Base-by-base conservation (phyloP, 2,888 invertebrate species). In the Allygus modestus region DNA sequence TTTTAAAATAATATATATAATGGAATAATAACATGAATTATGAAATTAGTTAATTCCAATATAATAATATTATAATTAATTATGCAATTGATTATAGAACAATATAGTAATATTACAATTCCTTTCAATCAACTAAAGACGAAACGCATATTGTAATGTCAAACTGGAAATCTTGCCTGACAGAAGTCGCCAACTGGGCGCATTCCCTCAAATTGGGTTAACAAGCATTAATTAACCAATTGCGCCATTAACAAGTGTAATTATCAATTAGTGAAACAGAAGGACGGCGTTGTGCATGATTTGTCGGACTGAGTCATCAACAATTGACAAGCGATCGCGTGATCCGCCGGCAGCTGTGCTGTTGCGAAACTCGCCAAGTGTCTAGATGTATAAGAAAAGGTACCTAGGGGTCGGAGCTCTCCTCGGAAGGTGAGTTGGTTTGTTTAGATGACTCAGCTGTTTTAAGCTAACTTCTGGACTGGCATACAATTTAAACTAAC, bases 161-260 rank as follows among this genome's bases (percentile, higher is more conserved):
- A 69, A 37, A 37, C 31, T 33, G 33, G 17, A 69, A 69, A 69
- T 69, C 69, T 69, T 31, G 69, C 31, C 33, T 31, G 69, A 5
- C 31, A 69, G 9, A 4, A 51, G 51, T 17, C 46, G 51, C 77
- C 77, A 77, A 51, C 77, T 83, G 83, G 73, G 73, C 71, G 37
- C 73, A 26, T 71, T 73, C 54, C 26, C 41, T 51, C 54, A 73
- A 83, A 83, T 83, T 83, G 83, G 51, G 51, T 54, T 83, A 83
- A 83, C 83, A 73, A 83, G 83, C 83, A 83, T 83, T 83, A 73
- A 83, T 83, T 83, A 83, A 73, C 83, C 83, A 83, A 83, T 83
- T 83, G 83, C 54, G 69, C 73, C 51, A 83, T 54, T 83, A 83
- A 83, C 83, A 83, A 83, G 71, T 33, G 69, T 83, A 83, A 83